These are phyloP conservation scores for Leptinotarsa undecemlineata DNA, from an alignment of 1,140 invertebrate genomes.

Conservation along the genomic window DNA sequence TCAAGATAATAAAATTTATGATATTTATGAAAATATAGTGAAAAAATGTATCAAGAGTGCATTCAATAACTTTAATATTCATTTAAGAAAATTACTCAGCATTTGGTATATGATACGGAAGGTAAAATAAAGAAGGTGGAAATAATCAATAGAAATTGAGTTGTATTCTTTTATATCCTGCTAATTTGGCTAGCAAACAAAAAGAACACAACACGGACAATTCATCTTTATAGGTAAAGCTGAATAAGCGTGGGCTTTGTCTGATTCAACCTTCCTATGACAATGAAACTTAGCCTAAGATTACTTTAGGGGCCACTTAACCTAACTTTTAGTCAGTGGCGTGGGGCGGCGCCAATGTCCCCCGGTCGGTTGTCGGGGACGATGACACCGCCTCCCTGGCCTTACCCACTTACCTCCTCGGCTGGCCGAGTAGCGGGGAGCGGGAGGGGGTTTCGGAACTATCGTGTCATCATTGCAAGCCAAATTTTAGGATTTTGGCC, in stretches of 20 bases:
- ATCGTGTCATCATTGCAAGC: slow-evolving; percentile 45
- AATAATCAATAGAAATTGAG: neutral
- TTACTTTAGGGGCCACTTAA: slow-evolving; percentile 12
- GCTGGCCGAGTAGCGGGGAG: slow-evolving; percentile 50
- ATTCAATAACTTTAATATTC: too few species aligned
- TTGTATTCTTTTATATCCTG: neutral
- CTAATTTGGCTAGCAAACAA: neutral
- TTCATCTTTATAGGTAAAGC: neutral
- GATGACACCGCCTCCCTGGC: slow-evolving; percentile 47
- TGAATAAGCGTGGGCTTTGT: neutral
- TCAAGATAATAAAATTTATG: too few species aligned
- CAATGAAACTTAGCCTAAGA: neutral
- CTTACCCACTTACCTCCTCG: slow-evolving; percentile 57
- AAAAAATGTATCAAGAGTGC: too few species aligned
- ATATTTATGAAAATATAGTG: too few species aligned
- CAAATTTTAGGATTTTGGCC: slow-evolving; percentile 34
- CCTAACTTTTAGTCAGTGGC: slow-evolving; percentile 27
- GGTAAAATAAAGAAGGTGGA: neutral
- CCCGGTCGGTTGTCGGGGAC: slow-evolving; percentile 34
- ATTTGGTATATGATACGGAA: too few species aligned
- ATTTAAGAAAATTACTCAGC: too few species aligned
- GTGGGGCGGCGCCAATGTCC: slow-evolving; percentile 40
- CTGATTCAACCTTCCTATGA: neutral
- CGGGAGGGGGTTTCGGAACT: slow-evolving; percentile 50
- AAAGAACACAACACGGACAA: neutral